phyloP scores from a whole-genome alignment of 2,888 invertebrate genomes.

The Liopterus haemorrhoidalis region DNA sequence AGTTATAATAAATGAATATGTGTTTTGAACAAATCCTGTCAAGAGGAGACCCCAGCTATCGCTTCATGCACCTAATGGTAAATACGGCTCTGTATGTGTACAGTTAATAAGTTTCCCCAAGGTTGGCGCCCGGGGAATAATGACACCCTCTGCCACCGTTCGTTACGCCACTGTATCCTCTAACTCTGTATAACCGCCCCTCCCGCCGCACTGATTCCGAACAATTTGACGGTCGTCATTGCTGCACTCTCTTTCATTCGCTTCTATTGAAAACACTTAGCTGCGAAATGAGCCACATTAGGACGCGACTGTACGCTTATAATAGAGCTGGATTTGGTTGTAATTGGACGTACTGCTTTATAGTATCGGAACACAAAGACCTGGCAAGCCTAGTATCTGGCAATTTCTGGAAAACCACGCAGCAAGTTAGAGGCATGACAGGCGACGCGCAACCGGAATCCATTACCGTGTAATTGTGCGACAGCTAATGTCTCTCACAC shows the following conservation, averaged over 20 bases:
- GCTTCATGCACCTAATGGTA: too few species aligned
- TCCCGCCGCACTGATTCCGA: too few species aligned
- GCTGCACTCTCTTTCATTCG: constrained; percentile 5
- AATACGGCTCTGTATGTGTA: too few species aligned
- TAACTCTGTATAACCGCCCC: too few species aligned
- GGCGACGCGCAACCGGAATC: constrained; percentile 19
- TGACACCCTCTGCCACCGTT: too few species aligned
- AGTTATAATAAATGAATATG: too few species aligned
- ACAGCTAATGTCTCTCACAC: too few species aligned
- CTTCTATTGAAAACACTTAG: constrained; percentile 22
- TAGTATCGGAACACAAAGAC: constrained; percentile 19
- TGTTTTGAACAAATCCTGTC: too few species aligned
- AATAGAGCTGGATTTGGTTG: constrained; percentile 20
- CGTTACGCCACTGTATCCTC: too few species aligned
- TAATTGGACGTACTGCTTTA: constrained; percentile 21
- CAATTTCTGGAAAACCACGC: constrained; percentile 22
- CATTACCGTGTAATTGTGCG: constrained; percentile 23
- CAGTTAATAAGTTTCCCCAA: too few species aligned
- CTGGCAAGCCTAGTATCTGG: constrained; percentile 7
- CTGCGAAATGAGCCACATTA: constrained; percentile 23
- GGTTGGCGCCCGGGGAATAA: too few species aligned
- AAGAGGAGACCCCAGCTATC: too few species aligned
- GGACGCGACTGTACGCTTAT: constrained; percentile 12
- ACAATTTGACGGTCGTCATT: constrained; percentile 14
- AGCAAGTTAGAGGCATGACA: constrained; percentile 19